Evolutionary conservation across 1,140 invertebrate species (phyloP).

Genomic region (Aporrectodea caliginosa): DNA sequence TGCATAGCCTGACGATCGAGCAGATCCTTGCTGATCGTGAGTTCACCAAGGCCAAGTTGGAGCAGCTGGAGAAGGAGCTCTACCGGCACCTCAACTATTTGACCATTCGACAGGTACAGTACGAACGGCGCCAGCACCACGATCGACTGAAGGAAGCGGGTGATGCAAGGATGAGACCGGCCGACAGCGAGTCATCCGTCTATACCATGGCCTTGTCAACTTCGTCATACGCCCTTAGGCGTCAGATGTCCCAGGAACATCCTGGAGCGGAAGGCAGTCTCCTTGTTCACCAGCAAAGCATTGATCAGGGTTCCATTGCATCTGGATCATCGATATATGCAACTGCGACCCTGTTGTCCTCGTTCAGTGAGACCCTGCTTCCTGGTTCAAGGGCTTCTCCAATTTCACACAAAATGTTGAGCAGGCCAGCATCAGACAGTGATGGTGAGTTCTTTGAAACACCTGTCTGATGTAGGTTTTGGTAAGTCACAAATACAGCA

Average conservation of each 20-base stretch:
- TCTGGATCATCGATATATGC: conserved; percentile 17
- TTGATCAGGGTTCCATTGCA: conserved; percentile 10
- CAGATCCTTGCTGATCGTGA: conserved; percentile 23
- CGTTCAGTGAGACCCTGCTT: conserved; percentile 3
- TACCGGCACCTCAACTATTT: conserved; percentile 24
- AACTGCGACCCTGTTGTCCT: conserved; percentile 8
- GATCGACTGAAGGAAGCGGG: conserved; percentile 5
- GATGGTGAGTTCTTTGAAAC: conserved; percentile 17
- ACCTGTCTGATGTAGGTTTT: conserved; percentile 16
- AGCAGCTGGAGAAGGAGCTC: conserved; percentile 29
- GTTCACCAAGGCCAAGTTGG: conserved; percentile 18
- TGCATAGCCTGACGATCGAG: conserved; percentile 18
- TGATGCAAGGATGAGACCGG: conserved; percentile 8
- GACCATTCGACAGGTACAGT: conserved; percentile 5
- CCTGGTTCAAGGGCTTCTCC: background rate
- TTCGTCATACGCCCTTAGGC: conserved; percentile 23
- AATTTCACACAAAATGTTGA: background rate
- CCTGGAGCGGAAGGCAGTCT: background rate
- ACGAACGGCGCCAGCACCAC: background rate
- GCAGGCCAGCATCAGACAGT: conserved; percentile 3
- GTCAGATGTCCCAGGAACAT: conserved; percentile 7
- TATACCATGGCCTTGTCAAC: conserved; percentile 31
- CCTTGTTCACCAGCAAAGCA: conserved; percentile 5
- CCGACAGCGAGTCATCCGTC: conserved; percentile 28
- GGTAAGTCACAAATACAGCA: too few relatives aligned